phyloP scores from a whole-genome alignment of 1,140 invertebrate genomes.

The Acromyrmex heyeri region DNA sequence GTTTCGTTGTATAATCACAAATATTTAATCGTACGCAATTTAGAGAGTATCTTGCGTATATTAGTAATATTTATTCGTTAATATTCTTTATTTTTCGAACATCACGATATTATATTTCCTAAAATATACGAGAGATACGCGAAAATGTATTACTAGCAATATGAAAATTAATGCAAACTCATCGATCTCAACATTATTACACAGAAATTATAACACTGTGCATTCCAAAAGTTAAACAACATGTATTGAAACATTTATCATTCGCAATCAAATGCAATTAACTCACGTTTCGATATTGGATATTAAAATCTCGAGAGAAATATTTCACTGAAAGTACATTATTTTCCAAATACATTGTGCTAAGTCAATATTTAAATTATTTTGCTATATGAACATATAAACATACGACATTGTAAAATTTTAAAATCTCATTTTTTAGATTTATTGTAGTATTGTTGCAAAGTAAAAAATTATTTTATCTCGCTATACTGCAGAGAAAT shows the following conservation, averaged over 20 bases:
- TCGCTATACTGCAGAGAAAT: not conserved
- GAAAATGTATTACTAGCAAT: constrained; percentile 38
- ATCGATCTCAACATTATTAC: not conserved
- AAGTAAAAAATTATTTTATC: not conserved
- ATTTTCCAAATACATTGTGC: not conserved
- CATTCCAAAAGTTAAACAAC: constrained; percentile 16
- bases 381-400: not conserved
- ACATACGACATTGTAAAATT: not conserved
- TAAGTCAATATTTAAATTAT: not conserved
- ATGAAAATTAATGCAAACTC: constrained; percentile 28
- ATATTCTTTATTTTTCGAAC: constrained; percentile 23
- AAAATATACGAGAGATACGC: constrained; percentile 3
- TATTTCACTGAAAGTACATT: not conserved
- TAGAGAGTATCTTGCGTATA: not conserved
- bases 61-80: constrained; percentile 34
- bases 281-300: not conserved
- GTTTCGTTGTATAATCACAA: constrained; percentile 12
- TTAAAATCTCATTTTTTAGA: not conserved
- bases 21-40: constrained; percentile 41
- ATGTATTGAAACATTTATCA: constrained; percentile 23
- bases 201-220: constrained; percentile 23
- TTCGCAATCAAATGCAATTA: not conserved
- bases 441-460: not conserved
- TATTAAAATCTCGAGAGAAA: constrained; percentile 7
- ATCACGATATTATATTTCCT: not conserved